Percentiles rank a stretch among this genome's conserved stretches.
Conservation (phyloP, 2,113 vertebrate species). For the Clinocottus analis region DNA sequence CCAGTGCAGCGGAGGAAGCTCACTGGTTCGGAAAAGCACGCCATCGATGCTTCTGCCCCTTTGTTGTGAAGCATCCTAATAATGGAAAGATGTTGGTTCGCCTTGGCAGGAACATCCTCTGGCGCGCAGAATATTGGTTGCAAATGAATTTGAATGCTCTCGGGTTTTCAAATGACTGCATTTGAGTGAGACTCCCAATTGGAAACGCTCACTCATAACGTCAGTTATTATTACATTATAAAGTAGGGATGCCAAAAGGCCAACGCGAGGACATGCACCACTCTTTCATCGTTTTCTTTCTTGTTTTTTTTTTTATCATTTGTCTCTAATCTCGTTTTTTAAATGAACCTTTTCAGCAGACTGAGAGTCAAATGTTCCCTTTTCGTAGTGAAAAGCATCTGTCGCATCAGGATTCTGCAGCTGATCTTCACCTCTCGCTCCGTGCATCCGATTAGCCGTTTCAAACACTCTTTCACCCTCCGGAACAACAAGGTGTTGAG, state of each 20-base stretch:
- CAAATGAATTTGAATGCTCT: not conserved
- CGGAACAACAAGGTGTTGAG: slow-evolving; percentile 44
- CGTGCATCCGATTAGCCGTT: slow-evolving; percentile 1
- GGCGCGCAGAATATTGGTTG: not conserved
- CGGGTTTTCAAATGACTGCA: not conserved
- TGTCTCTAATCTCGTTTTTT: not conserved
- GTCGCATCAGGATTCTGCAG: not conserved
- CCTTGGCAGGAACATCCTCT: not conserved
- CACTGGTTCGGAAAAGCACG: not conserved
- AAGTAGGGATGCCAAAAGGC: not conserved
- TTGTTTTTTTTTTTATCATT: not conserved
- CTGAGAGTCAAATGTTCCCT: not conserved
- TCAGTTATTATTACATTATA: slow-evolving; percentile 16
- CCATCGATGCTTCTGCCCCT: not conserved
- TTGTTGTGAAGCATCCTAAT: not conserved
- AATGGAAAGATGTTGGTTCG: slow-evolving; percentile 12
- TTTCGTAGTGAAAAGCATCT: not conserved
- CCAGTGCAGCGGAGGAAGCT: not conserved
- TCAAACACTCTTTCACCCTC: slow-evolving; percentile 19
- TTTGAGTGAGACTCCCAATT: slow-evolving; percentile 9
- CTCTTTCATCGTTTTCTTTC: not conserved
- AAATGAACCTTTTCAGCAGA: not conserved
- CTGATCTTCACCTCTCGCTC: slow-evolving; percentile 3
- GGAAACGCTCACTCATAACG: not conserved
- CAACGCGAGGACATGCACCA: not conserved